Base-by-base conservation (phyloP, 2,113 vertebrate genomes). In the Otus sunia region DNA sequence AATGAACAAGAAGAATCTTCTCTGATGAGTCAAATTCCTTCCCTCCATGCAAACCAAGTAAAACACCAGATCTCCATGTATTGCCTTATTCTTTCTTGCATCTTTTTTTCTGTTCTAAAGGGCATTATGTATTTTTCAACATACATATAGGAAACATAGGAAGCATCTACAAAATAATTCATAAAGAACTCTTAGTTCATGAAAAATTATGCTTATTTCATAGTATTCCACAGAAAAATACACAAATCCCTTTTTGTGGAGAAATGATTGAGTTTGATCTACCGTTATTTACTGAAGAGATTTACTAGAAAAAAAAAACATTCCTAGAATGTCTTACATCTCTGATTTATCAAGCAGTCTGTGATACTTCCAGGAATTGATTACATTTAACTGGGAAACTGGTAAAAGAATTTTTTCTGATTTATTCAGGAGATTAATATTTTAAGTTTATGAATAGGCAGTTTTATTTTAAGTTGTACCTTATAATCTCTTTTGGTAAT, bases 361-460 rank as follows among this genome's bases (percentile, higher is more conserved):
- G 36, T 71, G n/a, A 19, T 66, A 90, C n/a, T 74, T 45, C 10
- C 45, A 43, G 25, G 15, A 3, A 78, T 90, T 88, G 59, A 59
- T 89, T 69, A 92, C 29, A 67, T 37, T 49, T 89, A 60, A 72
- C 26, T 66, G 27, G 29, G 71, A 89, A 95, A 72, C 1, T 56
- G 53, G 12, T 73, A 73, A 90, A 91, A 90, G 85, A 83, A 27
- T 67, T 95, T 73, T 84, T 91, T 53, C n/a, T 84, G 37, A 92
- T 75, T 93, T 92, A 95, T 94, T 94, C 88, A 63, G 19, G 17
- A 56, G 45, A 94, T 64, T 58, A 49, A 53, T 75, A 18, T 90
- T 96, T 96, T 63, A 84, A 59, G 71, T 84, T 82, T 85, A 32
- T 80, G 26, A 95, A 73, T 53, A 55, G 10, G 7, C 6, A 64